phyloP scores from a whole-genome alignment of 2,888 invertebrate genomes.

The Heliothis peltigera region DNA sequence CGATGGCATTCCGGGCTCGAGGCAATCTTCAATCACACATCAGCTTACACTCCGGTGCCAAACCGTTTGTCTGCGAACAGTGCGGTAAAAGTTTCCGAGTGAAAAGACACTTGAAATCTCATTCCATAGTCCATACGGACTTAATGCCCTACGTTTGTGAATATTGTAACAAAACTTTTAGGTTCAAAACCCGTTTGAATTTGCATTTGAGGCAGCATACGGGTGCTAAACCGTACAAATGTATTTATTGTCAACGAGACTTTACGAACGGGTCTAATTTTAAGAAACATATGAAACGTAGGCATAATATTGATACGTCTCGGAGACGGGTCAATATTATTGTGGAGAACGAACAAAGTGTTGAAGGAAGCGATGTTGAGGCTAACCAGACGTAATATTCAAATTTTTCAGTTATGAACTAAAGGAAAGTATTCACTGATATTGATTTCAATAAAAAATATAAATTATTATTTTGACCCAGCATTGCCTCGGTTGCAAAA shows the following conservation, averaged over 20 bases:
- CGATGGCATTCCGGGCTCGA: conserved; percentile 81
- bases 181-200: conserved; percentile 84
- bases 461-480: too few species aligned
- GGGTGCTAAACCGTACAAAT: conserved; percentile 84
- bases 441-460: too few species aligned
- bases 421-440: too few species aligned
- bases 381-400: conserved; percentile 12
- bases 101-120: conserved; percentile 85
- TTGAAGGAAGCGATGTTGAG: conserved; percentile 46
- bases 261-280: conserved; percentile 87
- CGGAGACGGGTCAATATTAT: conserved; percentile 72
- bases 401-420: neutral
- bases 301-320: conserved; percentile 84
- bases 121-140: conserved; percentile 86
- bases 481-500: too few species aligned
- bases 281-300: conserved; percentile 86
- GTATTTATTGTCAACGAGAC: conserved; percentile 81
- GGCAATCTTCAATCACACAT: conserved; percentile 84
- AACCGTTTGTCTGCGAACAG: conserved; percentile 86
- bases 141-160: conserved; percentile 83
- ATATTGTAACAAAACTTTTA: conserved; percentile 83
- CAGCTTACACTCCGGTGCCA: conserved; percentile 80
- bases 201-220: conserved; percentile 86
- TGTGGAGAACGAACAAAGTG: conserved; percentile 56
- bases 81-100: conserved; percentile 85